Conservation (phyloP, 1,140 invertebrate genomes). For the Cherax quadricarinatus region DNA sequence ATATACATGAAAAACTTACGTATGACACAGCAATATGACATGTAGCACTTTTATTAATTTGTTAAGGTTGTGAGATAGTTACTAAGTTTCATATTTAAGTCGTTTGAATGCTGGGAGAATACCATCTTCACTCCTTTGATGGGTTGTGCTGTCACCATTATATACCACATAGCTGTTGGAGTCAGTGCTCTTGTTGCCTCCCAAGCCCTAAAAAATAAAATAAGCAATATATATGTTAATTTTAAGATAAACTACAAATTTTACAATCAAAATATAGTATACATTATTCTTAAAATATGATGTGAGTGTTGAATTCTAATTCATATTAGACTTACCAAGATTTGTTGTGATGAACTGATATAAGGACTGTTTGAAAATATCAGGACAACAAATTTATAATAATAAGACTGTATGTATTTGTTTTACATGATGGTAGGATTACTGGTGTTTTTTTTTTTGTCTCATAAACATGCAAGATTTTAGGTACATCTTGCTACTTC, state of each 20-base stretch:
- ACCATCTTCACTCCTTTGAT: slow-evolving; percentile 42
- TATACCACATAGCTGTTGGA: slow-evolving; percentile 16
- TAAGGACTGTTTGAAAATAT: too few species aligned
- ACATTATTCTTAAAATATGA: too few species aligned
- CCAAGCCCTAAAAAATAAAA: slow-evolving; percentile 20
- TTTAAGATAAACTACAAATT: background rate
- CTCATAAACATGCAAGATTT: too few species aligned
- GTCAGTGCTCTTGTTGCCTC: slow-evolving; percentile 25
- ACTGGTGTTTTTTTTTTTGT: too few species aligned
- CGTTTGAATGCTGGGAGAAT: slow-evolving; percentile 50
- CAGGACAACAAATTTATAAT: too few species aligned
- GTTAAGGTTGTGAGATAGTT: background rate
- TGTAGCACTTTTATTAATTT: background rate
- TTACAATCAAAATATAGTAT: too few species aligned
- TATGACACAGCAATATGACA: background rate
- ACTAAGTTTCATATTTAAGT: slow-evolving; percentile 56
- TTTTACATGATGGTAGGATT: too few species aligned
- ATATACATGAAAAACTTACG: slow-evolving; percentile 11
- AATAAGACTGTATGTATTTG: too few species aligned
- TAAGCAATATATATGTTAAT: background rate
- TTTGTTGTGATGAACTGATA: too few species aligned
- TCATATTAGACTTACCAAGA: too few species aligned
- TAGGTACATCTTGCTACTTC: too few species aligned
- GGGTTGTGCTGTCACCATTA: slow-evolving; percentile 40
- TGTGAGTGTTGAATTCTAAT: too few species aligned